phyloP scores from a whole-genome alignment of 2,888 invertebrate genomes.

The Loripinus fragilis region DNA sequence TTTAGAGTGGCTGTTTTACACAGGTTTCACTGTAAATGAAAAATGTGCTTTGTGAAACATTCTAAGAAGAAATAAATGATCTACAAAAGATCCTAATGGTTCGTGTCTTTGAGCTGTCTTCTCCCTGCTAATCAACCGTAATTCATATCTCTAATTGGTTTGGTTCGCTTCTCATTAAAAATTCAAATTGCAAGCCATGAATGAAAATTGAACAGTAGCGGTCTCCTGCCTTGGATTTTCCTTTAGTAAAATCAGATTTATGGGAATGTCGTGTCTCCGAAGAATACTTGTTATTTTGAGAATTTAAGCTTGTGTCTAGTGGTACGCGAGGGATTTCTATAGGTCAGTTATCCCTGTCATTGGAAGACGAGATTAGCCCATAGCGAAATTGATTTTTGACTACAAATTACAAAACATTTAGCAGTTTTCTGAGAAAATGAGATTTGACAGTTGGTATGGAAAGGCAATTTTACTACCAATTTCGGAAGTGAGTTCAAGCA shows the following conservation, averaged over 20 bases:
- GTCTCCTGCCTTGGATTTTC: conserved; percentile 9
- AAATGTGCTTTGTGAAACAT: too few species aligned
- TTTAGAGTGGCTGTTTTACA: too few species aligned
- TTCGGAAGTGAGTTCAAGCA: too few species aligned
- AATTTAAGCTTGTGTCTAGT: conserved; percentile 17
- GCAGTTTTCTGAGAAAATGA: too few species aligned
- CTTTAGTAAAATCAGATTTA: conserved; percentile 15
- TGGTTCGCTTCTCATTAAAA: conserved; percentile 17
- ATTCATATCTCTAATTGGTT: conserved; percentile 18
- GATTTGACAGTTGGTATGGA: too few species aligned
- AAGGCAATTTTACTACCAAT: too few species aligned
- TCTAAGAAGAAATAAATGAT: not conserved
- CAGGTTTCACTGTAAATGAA: too few species aligned
- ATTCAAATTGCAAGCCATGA: conserved; percentile 18
- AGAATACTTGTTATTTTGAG: conserved; percentile 17
- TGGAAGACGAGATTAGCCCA: not conserved
- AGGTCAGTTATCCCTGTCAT: not conserved
- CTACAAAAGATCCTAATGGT: not conserved
- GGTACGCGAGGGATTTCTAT: not conserved
- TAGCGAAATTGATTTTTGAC: too few species aligned
- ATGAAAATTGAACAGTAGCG: conserved; percentile 10
- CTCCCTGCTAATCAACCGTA: not conserved
- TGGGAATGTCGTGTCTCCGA: conserved; percentile 8
- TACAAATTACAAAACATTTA: too few species aligned
- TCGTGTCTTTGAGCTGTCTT: not conserved